Evolutionary conservation across 1,140 invertebrate genomes (phyloP).

Genomic region (Zophobas atratus): DNA sequence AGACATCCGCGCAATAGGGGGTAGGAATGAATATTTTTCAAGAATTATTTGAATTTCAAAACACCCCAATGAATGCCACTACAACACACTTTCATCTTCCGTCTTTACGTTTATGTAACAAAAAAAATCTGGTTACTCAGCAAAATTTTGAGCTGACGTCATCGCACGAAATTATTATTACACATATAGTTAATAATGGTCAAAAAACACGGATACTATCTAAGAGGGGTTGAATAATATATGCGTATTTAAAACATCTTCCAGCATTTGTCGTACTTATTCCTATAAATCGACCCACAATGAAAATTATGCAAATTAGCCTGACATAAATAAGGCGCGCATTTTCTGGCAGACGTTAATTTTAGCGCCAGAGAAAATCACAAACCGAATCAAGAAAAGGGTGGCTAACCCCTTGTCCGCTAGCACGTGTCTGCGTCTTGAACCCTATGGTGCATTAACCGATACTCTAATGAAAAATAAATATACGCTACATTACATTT

Average conservation of each 20-base stretch:
- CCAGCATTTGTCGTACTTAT: too few relatives aligned
- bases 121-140: too few relatives aligned
- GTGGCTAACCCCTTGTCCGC: slow-evolving; percentile 46
- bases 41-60: slow-evolving; percentile 25
- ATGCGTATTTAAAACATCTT: too few relatives aligned
- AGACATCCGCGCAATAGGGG: slow-evolving; percentile 7
- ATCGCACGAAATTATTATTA: too few relatives aligned
- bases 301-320: neutral
- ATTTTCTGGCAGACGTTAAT: slow-evolving; percentile 46
- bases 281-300: too few relatives aligned
- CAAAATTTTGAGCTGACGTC: too few relatives aligned
- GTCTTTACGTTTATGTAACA: too few relatives aligned
- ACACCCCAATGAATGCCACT: too few relatives aligned
- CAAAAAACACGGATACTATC: too few relatives aligned
- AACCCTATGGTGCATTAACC: slow-evolving; percentile 32
- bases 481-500: slow-evolving; percentile 1
- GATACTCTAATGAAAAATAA: slow-evolving; percentile 36
- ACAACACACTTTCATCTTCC: too few relatives aligned
- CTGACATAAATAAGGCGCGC: slow-evolving; percentile 35
- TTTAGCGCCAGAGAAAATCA: slow-evolving; percentile 49
- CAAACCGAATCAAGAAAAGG: slow-evolving; percentile 46
- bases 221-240: too few relatives aligned
- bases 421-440: slow-evolving; percentile 43
- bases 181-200: too few relatives aligned
- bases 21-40: slow-evolving; percentile 10